Conservation (phyloP, 2,113 vertebrate genomes). For the Rhinolophus sinicus region DNA sequence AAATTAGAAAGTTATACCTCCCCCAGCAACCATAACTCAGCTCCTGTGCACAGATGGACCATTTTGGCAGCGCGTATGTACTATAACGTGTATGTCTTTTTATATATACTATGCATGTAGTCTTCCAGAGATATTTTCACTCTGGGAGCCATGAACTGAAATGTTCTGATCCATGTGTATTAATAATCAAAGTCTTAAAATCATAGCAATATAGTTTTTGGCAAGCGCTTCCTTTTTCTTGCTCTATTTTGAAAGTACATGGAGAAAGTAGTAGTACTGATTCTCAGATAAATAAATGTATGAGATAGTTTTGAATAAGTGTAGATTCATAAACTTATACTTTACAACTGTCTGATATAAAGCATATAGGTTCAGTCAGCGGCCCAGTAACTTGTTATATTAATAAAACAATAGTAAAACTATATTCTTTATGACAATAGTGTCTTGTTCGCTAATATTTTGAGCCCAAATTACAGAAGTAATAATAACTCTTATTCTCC, state of each 20-base stretch:
- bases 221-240: conserved; percentile 32
- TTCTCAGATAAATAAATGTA: conserved; percentile 49
- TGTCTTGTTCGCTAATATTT: conserved; percentile 24
- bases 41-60: conserved; percentile 40
- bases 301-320: conserved; percentile 59
- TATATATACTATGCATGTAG: conserved; percentile 43
- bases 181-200: conserved; percentile 70
- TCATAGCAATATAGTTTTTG: conserved; percentile 36
- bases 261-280: neutral
- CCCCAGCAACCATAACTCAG: conserved; percentile 28
- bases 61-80: conserved; percentile 24
- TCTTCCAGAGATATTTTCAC: conserved; percentile 60
- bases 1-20: conserved; percentile 45
- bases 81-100: conserved; percentile 20
- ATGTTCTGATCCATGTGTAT: conserved; percentile 56
- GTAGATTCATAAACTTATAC: conserved; percentile 33
- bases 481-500: neutral
- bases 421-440: neutral
- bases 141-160: conserved; percentile 60
- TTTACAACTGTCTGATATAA: conserved; percentile 27
- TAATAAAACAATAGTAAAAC: conserved; percentile 47
- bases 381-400: neutral
- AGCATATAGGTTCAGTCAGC: neutral
- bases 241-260: conserved; percentile 50
- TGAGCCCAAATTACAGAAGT: neutral